A percentile compares a stretch with the other conserved stretches of the same genome.
Evolutionary conservation across 92 coral and sea anemone genomes (phyloP).

Genomic region (Isaurus tuberculatus): DNA sequence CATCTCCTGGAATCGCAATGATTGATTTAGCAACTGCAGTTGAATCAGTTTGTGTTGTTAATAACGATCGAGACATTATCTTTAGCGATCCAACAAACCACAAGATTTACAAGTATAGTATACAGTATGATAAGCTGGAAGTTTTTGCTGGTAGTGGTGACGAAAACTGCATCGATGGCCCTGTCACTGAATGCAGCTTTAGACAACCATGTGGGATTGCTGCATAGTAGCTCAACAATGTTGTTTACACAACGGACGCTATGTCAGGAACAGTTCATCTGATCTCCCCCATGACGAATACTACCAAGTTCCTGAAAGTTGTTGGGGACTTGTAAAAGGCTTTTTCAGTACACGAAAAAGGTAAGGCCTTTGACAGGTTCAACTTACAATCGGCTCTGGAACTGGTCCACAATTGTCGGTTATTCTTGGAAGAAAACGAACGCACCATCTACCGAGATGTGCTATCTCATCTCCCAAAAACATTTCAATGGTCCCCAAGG

Average conservation of each 20-base stretch:
- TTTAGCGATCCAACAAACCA: constrained; percentile 60
- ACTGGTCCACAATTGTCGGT: constrained; percentile 54
- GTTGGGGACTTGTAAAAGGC: constrained; percentile 54
- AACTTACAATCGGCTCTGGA: constrained; percentile 37
- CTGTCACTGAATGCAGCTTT: constrained; percentile 48
- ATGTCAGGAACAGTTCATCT: constrained; percentile 57
- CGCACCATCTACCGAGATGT: constrained; percentile 43
- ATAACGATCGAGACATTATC: constrained; percentile 27
- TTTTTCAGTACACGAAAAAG: constrained; percentile 60
- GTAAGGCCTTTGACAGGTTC: constrained; percentile 43
- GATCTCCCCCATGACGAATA: constrained; percentile 50
- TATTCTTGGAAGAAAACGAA: constrained; percentile 55
- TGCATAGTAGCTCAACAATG: constrained; percentile 38
- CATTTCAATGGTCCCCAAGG: too few relatives aligned
- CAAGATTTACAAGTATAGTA: constrained; percentile 55
- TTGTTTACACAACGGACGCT: constrained; percentile 56
- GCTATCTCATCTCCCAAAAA: too few relatives aligned
- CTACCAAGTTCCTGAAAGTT: constrained; percentile 54
- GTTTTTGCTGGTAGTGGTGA: constrained; percentile 65
- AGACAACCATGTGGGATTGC: constrained; percentile 39
- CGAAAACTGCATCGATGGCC: constrained; percentile 58
- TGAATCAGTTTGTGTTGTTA: neutral
- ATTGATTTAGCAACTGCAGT: constrained; percentile 41
- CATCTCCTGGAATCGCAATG: constrained; percentile 45
- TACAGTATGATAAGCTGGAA: constrained; percentile 42